phyloP scores from a whole-genome alignment of 2,888 invertebrate genomes.

The Geophilus truncorum region DNA sequence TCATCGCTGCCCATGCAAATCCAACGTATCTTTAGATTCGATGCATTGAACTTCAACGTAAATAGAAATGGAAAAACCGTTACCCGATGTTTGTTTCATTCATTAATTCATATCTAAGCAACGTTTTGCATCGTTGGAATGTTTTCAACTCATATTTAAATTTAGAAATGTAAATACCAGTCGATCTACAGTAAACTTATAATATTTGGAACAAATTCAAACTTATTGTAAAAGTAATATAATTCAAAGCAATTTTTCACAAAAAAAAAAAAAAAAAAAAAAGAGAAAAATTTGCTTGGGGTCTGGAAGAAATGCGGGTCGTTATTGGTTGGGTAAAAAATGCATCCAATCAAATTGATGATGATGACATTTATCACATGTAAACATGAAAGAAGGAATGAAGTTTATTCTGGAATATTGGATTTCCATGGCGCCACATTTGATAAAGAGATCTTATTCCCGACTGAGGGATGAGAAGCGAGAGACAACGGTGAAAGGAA shows the following conservation, averaged over 20 bases:
- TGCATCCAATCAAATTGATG: background rate
- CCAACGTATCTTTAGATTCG: no score
- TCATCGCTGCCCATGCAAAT: no score
- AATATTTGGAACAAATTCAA: no score
- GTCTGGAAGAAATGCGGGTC: background rate
- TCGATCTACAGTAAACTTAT: no score
- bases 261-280: no score
- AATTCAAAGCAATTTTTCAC: background rate
- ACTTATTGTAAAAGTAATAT: background rate
- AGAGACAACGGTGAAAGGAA: background rate
- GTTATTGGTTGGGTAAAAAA: background rate
- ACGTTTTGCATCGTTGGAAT: no score
- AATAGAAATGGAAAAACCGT: no score
- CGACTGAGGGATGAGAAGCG: background rate
- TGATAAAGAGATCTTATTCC: background rate
- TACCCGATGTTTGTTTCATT: no score
- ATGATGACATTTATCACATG: slow-evolving; percentile 4
- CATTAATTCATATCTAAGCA: no score
- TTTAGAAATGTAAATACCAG: no score
- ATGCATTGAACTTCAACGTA: no score
- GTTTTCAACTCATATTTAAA: no score
- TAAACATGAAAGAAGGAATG: background rate
- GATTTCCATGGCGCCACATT: background rate
- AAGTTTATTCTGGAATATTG: background rate
- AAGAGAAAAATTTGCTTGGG: background rate